Conservation (phyloP, 2,888 invertebrate genomes). For the Cephus sareptanus region DNA sequence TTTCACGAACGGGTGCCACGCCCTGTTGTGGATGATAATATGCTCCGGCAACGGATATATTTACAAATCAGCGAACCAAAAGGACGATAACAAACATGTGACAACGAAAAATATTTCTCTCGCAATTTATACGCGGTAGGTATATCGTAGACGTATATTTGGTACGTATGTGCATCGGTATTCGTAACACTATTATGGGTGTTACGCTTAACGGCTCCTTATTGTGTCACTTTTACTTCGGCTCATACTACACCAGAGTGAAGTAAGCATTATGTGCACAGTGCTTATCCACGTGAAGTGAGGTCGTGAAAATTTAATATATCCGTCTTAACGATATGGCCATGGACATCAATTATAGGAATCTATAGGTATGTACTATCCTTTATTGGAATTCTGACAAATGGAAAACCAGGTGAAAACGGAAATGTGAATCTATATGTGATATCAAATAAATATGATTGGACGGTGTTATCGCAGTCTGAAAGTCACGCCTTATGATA, state of each 20-base stretch:
- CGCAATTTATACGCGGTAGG: not conserved
- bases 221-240: not conserved
- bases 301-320: not conserved
- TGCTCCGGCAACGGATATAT: not conserved
- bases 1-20: not conserved
- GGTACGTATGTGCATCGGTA: not conserved
- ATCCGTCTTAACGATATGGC: too few relatives aligned
- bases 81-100: not conserved
- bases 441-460: not conserved
- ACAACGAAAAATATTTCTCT: not conserved
- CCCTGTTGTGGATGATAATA: not conserved
- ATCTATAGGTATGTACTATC: not conserved
- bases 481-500: not conserved
- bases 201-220: not conserved
- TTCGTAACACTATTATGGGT: not conserved
- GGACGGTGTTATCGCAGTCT: not conserved
- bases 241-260: not conserved
- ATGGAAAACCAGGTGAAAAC: not conserved
- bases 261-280: not conserved
- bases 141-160: not conserved
- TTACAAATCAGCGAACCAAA: not conserved
- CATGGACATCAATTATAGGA: too few relatives aligned
- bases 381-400: not conserved
- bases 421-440: not conserved
- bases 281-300: not conserved